Percentiles rank a stretch among this genome's conserved stretches.
These are phyloP conservation scores for Platichthys stellatus DNA, from an alignment of 2,113 vertebrate genomes.

Conservation along the genomic window DNA sequence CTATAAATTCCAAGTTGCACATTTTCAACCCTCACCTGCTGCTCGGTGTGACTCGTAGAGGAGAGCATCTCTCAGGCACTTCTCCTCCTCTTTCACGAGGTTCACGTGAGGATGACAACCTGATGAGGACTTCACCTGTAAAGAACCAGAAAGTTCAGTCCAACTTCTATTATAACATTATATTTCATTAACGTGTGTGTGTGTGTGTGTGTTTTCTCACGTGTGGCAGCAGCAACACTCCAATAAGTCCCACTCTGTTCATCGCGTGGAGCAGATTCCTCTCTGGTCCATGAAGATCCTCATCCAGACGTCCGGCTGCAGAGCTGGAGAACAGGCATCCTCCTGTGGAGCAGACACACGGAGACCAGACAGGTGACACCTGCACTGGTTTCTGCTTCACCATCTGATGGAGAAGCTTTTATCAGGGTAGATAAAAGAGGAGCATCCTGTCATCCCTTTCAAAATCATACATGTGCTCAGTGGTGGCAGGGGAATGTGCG, in stretches of 20 bases:
- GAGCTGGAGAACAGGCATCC: neutral
- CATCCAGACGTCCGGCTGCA: neutral
- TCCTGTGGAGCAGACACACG: neutral
- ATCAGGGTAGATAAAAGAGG: neutral
- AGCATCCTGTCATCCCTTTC: conserved; percentile 3
- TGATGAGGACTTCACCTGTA: conserved; percentile 66
- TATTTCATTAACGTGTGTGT: too few relatives aligned
- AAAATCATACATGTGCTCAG: conserved; percentile 34
- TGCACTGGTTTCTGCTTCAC: neutral
- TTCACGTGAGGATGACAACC: conserved; percentile 81
- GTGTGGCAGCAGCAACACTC: conserved; percentile 59
- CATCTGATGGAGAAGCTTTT: neutral
- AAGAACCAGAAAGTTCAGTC: neutral
- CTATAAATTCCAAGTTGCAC: neutral
- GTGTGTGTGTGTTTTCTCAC: conserved; percentile 27
- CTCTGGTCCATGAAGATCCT: neutral
- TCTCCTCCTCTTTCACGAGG: conserved; percentile 81
- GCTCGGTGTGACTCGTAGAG: conserved; percentile 36
- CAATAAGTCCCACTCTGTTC: conserved; percentile 58
- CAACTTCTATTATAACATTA: too few relatives aligned
- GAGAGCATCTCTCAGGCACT: conserved; percentile 71
- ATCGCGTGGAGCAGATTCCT: conserved; percentile 29
- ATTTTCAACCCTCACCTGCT: conserved; percentile 53
- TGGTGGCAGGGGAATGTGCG: neutral
- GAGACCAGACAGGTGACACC: neutral